A percentile compares a stretch with the other conserved stretches of the same genome.
phyloP scores from a whole-genome alignment of 2,888 invertebrate genomes.

The Torymus auratus region DNA sequence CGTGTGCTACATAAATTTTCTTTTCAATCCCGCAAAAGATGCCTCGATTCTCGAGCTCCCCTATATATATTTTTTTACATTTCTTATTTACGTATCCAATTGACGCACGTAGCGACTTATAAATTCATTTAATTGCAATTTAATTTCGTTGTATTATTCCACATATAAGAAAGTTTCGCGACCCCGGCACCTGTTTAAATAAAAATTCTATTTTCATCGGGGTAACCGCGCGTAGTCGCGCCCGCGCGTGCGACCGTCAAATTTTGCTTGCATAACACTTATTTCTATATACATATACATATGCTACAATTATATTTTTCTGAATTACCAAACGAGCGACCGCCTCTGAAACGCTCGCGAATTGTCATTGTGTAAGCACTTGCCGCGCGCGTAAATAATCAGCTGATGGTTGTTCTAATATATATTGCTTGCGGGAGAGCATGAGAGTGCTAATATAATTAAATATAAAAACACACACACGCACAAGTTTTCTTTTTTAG shows the following conservation, averaged over 20 bases:
- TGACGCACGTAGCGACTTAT: conserved; percentile 14
- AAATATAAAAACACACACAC: no score
- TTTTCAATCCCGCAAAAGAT: conserved; percentile 6
- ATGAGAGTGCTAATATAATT: no score
- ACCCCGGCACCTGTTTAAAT: conserved; percentile 42
- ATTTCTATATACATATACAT: conserved; percentile 5
- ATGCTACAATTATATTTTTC: conserved; percentile 42
- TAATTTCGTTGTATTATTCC: conserved; percentile 24
- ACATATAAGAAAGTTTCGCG: conserved; percentile 17
- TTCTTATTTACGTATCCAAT: conserved; percentile 14
- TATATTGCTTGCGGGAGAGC: no score
- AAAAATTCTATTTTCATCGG: conserved; percentile 43
- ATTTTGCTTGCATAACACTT: conserved; percentile 37
- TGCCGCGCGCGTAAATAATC: conserved; percentile 35
- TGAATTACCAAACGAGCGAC: conserved; percentile 38
- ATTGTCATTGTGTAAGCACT: conserved; percentile 50
- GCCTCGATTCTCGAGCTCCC: background rate
- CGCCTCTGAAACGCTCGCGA: conserved; percentile 10
- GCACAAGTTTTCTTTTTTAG: no score
- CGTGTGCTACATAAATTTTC: conserved; percentile 24
- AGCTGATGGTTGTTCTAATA: background rate
- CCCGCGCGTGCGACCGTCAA: conserved; percentile 4
- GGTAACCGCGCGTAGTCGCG: no score
- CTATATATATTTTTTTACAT: background rate
- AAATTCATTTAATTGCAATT: conserved; percentile 35